Conservation (phyloP, 2,113 vertebrate species). For the Ochotona princeps region DNA sequence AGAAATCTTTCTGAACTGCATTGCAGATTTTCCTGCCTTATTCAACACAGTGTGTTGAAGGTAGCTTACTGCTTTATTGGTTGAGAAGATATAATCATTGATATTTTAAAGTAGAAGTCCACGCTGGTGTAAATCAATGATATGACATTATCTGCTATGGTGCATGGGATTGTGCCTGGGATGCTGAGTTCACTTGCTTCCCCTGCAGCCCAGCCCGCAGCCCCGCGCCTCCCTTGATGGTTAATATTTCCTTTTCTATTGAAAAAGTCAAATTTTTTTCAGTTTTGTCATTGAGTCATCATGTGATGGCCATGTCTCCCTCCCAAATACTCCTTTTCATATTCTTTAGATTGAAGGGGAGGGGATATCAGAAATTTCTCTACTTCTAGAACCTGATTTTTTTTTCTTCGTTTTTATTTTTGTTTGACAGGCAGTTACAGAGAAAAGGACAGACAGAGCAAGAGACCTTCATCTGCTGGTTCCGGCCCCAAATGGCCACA, state of each 20-base stretch:
- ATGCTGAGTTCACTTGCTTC: neutral
- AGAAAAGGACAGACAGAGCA: no score
- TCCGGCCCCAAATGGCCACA: no score
- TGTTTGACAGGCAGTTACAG: no score
- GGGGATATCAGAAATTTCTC: neutral
- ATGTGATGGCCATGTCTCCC: neutral
- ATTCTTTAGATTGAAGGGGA: neutral
- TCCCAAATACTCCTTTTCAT: neutral
- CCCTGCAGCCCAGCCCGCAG: no score
- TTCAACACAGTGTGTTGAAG: conserved; percentile 38
- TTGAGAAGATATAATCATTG: conserved; percentile 23
- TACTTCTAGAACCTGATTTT: neutral
- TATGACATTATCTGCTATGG: neutral
- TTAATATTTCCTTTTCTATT: neutral
- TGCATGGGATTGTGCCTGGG: neutral
- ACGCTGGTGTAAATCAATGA: neutral
- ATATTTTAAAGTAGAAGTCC: conserved; percentile 49
- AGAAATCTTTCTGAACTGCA: conserved; percentile 47
- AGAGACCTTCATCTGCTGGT: no score
- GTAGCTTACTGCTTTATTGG: conserved; percentile 52
- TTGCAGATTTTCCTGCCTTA: conserved; percentile 45
- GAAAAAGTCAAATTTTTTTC: neutral
- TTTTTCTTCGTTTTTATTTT: no score
- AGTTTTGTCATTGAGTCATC: neutral
- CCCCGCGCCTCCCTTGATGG: neutral